Conservation (phyloP, 2,888 invertebrate species). For the Geotrupes spiniger region DNA sequence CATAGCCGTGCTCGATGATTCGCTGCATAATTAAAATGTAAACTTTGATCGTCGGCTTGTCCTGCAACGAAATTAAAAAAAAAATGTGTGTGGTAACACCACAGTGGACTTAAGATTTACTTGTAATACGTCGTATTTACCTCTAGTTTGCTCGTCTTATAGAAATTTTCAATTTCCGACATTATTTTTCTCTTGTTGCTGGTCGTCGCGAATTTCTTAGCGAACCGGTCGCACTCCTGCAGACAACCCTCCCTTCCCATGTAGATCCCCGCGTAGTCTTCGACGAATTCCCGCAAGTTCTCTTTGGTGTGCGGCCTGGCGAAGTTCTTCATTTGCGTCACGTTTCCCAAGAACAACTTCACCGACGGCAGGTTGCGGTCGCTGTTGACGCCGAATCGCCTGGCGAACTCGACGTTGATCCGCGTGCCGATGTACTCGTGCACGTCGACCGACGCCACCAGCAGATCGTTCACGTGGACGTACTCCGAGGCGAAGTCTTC, state of each 20-base stretch:
- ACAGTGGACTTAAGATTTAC: too few relatives aligned
- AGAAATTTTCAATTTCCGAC: slow-evolving; percentile 41
- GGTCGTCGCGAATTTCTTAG: slow-evolving; percentile 66
- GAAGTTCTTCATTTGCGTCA: slow-evolving; percentile 44
- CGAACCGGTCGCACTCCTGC: slow-evolving; percentile 76
- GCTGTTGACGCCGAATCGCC: slow-evolving; percentile 66
- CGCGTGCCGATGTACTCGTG: slow-evolving; percentile 89
- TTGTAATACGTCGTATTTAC: too few relatives aligned
- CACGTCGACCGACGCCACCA: slow-evolving; percentile 84
- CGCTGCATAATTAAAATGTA: too few relatives aligned
- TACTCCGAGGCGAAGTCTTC: slow-evolving; percentile 74
- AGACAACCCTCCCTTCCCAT: slow-evolving; percentile 86
- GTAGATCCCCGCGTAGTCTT: slow-evolving; percentile 72
- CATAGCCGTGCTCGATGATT: too few relatives aligned
- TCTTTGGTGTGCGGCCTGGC: slow-evolving; percentile 59
- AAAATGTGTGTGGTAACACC: too few relatives aligned
- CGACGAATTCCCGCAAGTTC: slow-evolving; percentile 66
- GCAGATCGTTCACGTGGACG: slow-evolving; percentile 65
- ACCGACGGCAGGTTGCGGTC: slow-evolving; percentile 82
- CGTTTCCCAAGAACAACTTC: slow-evolving; percentile 70
- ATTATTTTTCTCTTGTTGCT: slow-evolving; percentile 53
- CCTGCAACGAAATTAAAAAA: too few relatives aligned
- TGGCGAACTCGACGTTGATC: slow-evolving; percentile 80
- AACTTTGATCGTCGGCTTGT: too few relatives aligned
- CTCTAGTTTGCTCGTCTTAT: too few relatives aligned